Base-by-base conservation (phyloP, 2,113 vertebrate genomes). In the Saguinus imperator region DNA sequence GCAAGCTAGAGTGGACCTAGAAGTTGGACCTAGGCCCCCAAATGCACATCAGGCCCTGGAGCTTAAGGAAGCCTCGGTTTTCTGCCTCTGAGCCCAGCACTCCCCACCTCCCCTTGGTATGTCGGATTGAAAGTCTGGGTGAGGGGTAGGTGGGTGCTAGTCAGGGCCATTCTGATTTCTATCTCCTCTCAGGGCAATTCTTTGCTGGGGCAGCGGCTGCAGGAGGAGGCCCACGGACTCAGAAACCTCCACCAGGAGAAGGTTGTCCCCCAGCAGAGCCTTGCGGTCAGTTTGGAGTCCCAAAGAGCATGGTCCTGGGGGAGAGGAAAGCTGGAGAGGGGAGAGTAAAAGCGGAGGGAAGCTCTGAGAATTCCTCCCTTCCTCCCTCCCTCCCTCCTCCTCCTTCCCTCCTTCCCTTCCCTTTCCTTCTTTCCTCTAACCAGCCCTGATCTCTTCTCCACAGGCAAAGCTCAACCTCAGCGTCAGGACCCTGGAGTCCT, bases 391-490 rank as follows among this genome's bases (percentile, higher is more conserved):
- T 14, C 14, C 25, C 0, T 16, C 14, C 50, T 52, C 52, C 9
- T 23, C 57, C 57, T 58, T 58, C 3, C 57, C 21, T 23, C 11
- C 2, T 4, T 2, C 1, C 1, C 11, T 27, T 66, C 37, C 5
- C 21, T 25, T 4, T 6, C 1, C 9, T 1, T 25, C 40, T 45
- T 37, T 7, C 27, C 35, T 23, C 57, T 89, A 45, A 84, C 48
- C 68, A 72, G 29, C 75, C 70, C 20, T 50, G 21, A 66, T 92
- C 72, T 97, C 75, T 96, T 37, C 76, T 85, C 68, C 6, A 0
- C 94, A 99, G 99, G 98, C 43, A 3, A 97, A 96, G 87, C 97
- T 99, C 96, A 98, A 97, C 52, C 80, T 83, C 94, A 99, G 98
- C 0, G 45, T 98, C 94, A 95, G 80, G 48, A 96, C 97, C 90